Evolutionary conservation across 92 coral and sea anemone species (phyloP), one percentile per base, ranked within the genome.

Genomic region (Parazoanthus swiftii): DNA sequence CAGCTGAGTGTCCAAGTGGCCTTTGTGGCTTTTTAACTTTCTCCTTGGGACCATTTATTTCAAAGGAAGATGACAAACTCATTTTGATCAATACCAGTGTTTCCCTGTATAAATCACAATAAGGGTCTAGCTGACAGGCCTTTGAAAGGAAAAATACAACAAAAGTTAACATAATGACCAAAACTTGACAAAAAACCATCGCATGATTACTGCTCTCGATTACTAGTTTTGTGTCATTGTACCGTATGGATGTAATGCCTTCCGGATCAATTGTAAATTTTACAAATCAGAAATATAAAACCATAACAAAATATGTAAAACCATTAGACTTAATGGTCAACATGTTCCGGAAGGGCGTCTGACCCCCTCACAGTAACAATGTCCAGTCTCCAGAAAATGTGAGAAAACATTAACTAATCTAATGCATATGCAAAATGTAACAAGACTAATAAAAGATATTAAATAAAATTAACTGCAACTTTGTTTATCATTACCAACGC

Each of bases 61-160:
- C 79, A 18, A 39, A n/a, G 2, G 79, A 80, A 36, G 42, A 81
- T 33, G 74, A 77, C n/a, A 70, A 18, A 59, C 43, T 78, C 71
- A 72, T 38, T 16, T 76, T 76, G 79, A 76, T 39, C 23, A 36
- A 44, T 16, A 56, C 87, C 78, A 90, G 71, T 9, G 92, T 86
- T 91, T 91, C 92, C 66, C 38, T 89, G 59, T 89, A 91, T 23
- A 91, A 26, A 80, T 91, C 89, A 85, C 74, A 78, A 18, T 3
- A 25, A 33, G 86, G 87, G 3, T 86, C 71, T 39, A 91, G 58
- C 77, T 80, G 43, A 74, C 81, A 78, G 43, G 93, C 93, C 93
- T 91, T 91, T 15, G 66, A 79, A 13, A 79, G 5, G 59, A 76
- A 23, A 25, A 23, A 91, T n/a, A n/a, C 33, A 39, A 39, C 20